Base-by-base conservation (phyloP, 2,797 vertebrate genomes). In the Darevskia mixta region DNA sequence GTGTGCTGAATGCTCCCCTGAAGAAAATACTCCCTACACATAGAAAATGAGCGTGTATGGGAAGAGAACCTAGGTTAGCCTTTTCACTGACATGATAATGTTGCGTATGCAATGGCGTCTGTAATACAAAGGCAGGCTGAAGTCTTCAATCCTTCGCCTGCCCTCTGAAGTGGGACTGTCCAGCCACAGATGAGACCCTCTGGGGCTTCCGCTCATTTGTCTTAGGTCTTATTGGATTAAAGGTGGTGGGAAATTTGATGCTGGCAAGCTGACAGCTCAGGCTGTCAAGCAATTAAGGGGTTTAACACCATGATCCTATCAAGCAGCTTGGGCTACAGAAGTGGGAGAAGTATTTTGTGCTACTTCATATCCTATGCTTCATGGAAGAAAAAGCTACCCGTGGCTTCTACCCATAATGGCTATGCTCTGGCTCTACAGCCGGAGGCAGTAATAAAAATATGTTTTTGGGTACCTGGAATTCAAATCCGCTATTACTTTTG, bases 241-340 rank as follows among this genome's bases (percentile, higher is more conserved):
- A 79, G 71, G 8, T 75, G 58, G 41, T 9, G 78, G 81, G 77
- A 81, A 88, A 75, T 79, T 8, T 81, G 11, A 85, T 66, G 71
- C 87, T 75, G 87, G 55, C 77, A 66, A 72, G 71, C n/a, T 66
- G 67, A 79, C 67, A 88, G 15, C 29, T 75, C 32, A 79, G n/a
- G 77, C 29, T 79, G 77, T 79, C 49, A 79, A 20, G 77, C 45
- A 79, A 58, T 79, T 71, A 82, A 69, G 17, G 66, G 35, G 41
- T 71, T 71, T 82, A 43, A 69, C 78, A 79, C 78, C 32, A n/a
- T 69, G 64, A 78, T 86, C 76, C n/a, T 45, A 69, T 67, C 72
- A 79, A 73, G 38, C 61, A 73, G 15, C 41, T 66, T 29, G 8
- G 6, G 61, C 17, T 10, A 23, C 23, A 75, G 58, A 45, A 35